These are phyloP conservation scores for Drosophila pallidifrons DNA, from an alignment of 1,140 invertebrate species.

Conservation along the genomic window DNA sequence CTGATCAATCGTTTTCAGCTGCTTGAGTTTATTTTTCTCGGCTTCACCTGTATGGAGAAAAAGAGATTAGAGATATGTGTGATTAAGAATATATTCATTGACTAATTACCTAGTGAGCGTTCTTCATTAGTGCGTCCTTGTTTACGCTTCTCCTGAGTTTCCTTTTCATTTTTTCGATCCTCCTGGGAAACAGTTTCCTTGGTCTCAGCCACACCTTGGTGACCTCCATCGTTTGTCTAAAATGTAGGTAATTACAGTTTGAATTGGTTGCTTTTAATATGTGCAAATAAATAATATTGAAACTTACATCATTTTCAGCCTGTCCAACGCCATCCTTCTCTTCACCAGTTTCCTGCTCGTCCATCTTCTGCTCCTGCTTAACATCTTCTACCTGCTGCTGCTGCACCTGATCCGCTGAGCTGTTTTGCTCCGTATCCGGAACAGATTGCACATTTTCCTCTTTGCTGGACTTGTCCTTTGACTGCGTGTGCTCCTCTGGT, in stretches of 20 bases:
- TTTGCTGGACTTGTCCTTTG: slow-evolving; percentile 87
- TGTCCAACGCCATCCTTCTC: slow-evolving; percentile 88
- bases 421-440: slow-evolving; percentile 83
- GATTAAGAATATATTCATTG: not conserved
- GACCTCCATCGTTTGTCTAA: slow-evolving; percentile 86
- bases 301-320: slow-evolving; percentile 87
- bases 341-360: slow-evolving; percentile 85
- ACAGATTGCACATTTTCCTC: slow-evolving; percentile 87
- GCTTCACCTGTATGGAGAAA: slow-evolving; percentile 77
- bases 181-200: slow-evolving; percentile 85
- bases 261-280: not conserved
- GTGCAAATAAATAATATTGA: not conserved
- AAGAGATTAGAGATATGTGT: not conserved
- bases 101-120: slow-evolving; percentile 86
- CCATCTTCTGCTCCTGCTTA: slow-evolving; percentile 80
- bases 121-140: slow-evolving; percentile 86
- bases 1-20: slow-evolving; percentile 87
- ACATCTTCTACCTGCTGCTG: slow-evolving; percentile 70
- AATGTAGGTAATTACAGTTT: not conserved
- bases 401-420: slow-evolving; percentile 78
- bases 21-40: slow-evolving; percentile 86
- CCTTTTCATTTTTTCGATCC: slow-evolving; percentile 78
- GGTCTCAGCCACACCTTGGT: slow-evolving; percentile 86
- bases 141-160: slow-evolving; percentile 75
- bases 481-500: slow-evolving; percentile 89